Conservation (phyloP, 1,140 invertebrate species). For the Aphidius gifuensis region DNA sequence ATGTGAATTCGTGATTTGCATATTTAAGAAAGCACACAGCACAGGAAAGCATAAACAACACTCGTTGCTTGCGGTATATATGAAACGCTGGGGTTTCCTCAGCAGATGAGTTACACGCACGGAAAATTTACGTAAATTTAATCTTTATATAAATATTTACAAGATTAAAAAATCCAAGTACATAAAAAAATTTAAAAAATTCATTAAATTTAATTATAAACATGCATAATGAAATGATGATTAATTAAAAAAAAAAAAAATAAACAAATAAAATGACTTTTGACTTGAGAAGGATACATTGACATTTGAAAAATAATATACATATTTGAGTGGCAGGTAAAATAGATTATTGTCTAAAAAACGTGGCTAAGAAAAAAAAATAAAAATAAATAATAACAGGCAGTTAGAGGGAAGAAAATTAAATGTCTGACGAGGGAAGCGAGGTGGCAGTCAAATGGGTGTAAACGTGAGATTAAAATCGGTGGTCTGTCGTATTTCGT, state of each 20-base stretch:
- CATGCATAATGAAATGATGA: too few species aligned
- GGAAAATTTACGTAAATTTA: conserved; percentile 41
- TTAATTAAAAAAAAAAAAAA: too few species aligned
- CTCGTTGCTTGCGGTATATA: conserved; percentile 27
- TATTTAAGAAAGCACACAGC: conserved; percentile 47
- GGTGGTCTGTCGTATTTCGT: conserved; percentile 10
- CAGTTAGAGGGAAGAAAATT: conserved; percentile 28
- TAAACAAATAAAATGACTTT: too few species aligned
- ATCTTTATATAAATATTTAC: neutral
- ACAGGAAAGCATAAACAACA: conserved; percentile 52
- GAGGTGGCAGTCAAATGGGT: conserved; percentile 42
- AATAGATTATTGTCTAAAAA: too few species aligned
- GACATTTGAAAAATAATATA: too few species aligned
- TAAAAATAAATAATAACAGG: neutral
- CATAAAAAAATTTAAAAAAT: too few species aligned
- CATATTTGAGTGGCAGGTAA: too few species aligned
- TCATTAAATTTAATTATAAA: too few species aligned
- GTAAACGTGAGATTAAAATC: conserved; percentile 43
- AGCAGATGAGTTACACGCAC: conserved; percentile 46
- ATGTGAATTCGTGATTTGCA: conserved; percentile 50
- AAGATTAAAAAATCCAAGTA: too few species aligned
- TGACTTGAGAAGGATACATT: too few species aligned
- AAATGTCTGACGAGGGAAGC: conserved; percentile 36
- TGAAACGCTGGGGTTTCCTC: conserved; percentile 36
- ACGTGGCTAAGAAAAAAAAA: too few species aligned